phyloP scores from a whole-genome alignment of 2,113 vertebrate species.

The Heteronetta atricapilla region DNA sequence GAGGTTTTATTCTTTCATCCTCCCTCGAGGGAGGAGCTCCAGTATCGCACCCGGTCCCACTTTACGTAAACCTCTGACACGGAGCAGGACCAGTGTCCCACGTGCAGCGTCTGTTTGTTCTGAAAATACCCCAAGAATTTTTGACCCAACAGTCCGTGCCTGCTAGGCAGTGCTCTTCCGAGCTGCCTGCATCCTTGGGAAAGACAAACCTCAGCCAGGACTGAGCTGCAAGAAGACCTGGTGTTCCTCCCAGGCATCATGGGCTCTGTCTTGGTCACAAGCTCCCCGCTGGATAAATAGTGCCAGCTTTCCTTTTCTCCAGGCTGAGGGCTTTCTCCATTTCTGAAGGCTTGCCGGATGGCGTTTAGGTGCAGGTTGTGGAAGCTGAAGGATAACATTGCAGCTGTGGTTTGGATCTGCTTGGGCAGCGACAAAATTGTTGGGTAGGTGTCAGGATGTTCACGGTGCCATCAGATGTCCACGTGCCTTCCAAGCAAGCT shows the following conservation, averaged over 20 bases:
- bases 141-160: not conserved
- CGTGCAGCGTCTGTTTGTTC: too few species aligned
- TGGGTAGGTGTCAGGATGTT: not conserved
- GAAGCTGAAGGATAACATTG: not conserved
- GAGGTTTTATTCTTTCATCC: not conserved
- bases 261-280: not conserved
- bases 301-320: not conserved
- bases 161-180: not conserved
- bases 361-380: not conserved
- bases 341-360: not conserved
- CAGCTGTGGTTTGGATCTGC: not conserved
- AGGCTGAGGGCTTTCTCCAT: not conserved
- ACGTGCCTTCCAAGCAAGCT: not conserved
- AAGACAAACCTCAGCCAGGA: not conserved
- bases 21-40: not conserved
- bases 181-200: not conserved
- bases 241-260: not conserved
- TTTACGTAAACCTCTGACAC: not conserved
- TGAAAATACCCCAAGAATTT: not conserved
- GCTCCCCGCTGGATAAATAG: not conserved
- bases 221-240: not conserved
- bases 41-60: not conserved
- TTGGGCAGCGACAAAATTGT: not conserved
- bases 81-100: not conserved
- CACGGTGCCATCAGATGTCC: not conserved